Conservation (phyloP, 2,888 invertebrate species). For the Cheilosia variabilis region DNA sequence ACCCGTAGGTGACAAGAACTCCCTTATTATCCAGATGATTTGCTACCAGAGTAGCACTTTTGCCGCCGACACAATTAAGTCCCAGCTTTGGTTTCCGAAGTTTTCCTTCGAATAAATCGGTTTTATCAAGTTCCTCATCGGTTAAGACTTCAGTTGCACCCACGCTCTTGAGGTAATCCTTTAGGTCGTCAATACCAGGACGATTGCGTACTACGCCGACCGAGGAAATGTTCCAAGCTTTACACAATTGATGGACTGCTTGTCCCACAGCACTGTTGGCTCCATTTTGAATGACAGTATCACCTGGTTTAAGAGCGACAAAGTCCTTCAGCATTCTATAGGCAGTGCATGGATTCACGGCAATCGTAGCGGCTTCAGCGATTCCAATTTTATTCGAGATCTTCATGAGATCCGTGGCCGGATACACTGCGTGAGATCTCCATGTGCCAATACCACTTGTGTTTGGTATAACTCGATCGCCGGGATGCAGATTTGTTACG, state of each 20-base stretch:
- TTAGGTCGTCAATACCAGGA: constrained; percentile 88
- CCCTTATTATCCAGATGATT: constrained; percentile 89
- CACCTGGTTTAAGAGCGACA: constrained; percentile 88
- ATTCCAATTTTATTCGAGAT: constrained; percentile 89
- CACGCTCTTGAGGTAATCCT: constrained; percentile 87
- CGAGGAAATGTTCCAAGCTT: constrained; percentile 90
- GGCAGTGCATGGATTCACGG: constrained; percentile 98
- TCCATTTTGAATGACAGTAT: constrained; percentile 97
- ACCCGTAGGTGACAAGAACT: constrained; percentile 96
- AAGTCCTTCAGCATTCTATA: constrained; percentile 98
- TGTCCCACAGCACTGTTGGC: constrained; percentile 98
- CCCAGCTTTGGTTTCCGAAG: constrained; percentile 90
- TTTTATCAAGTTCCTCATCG: constrained; percentile 89
- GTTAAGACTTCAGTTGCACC: constrained; percentile 95
- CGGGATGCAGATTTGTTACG: constrained; percentile 84
- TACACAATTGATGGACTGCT: constrained; percentile 95
- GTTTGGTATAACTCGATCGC: constrained; percentile 93
- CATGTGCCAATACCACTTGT: constrained; percentile 93
- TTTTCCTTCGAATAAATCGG: constrained; percentile 86
- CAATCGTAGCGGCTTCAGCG: constrained; percentile 93
- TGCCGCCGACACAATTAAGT: constrained; percentile 97
- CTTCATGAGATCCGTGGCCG: constrained; percentile 86
- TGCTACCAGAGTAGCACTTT: constrained; percentile 92
- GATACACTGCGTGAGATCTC: constrained; percentile 89
- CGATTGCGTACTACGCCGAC: constrained; percentile 94